Evolutionary conservation across 2,888 invertebrate genomes (phyloP), one percentile per base, ranked within the genome.

Genomic region (Panorpa germanica): DNA sequence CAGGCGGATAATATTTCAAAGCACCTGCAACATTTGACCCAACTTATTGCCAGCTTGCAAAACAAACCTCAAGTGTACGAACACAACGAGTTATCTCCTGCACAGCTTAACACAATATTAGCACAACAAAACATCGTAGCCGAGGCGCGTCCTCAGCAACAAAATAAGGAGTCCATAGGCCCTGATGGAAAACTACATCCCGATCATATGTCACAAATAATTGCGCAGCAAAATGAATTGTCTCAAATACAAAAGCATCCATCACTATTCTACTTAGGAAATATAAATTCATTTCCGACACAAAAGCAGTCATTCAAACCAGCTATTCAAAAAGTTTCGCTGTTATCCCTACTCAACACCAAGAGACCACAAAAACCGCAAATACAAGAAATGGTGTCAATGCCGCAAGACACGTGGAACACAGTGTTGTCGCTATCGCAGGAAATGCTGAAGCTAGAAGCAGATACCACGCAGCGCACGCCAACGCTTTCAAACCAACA

Each of bases 31-130:
- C 41, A 53, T 8, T 32, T 55, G 1, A 48, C 55, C 0, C 55
- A 55, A 30, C 31, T 55, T 4, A 48, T 54, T 28, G 48, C 53
- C 38, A 53, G 52, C 12, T 37, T 55, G 2, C 45, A 48, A 24
- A 33, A 39, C 5, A 23, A 22, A 9, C 25, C 22, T n/a, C 17
- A 17, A 21, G n/a, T n/a, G n/a, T n/a, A n/a, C n/a, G n/a, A n/a
- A n/a, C 10, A 23, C 4, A 18, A 15, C 7, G 51, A 52, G 4
- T 34, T 55, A 34, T 40, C 48, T 3, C 52, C 55, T 0, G 53
- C 54, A 39, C 52, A 55, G 22, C 29, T 55, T 18, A 55, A 55
- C 38, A 52, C 53, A 3, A 53, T 53, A 25, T 33, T 55, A 18
- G 51, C 53, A 0, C 50, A 52, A 31, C 54, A 53, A 14, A 51